These are phyloP conservation scores for Pampus argenteus DNA, from an alignment of 2,797 vertebrate genomes.

Conservation along the genomic window DNA sequence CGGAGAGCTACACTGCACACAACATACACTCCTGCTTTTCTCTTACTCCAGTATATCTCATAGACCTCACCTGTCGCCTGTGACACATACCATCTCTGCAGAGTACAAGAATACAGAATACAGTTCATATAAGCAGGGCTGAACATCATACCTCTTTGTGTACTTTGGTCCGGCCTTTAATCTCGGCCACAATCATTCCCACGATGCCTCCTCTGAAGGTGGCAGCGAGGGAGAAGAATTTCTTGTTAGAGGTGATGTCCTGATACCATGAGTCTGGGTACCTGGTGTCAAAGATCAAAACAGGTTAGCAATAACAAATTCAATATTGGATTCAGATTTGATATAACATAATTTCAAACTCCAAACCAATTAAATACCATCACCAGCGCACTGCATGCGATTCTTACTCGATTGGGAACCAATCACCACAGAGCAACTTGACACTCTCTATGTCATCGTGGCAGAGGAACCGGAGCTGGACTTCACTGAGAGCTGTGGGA, in stretches of 20 bases:
- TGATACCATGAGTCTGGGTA: slow-evolving; percentile 99
- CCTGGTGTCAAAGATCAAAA: slow-evolving; percentile 76
- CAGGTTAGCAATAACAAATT: background rate
- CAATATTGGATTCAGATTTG: background rate
- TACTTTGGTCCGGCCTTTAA: slow-evolving; percentile 98
- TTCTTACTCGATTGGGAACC: slow-evolving; percentile 99
- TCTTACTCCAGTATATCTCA: too few species aligned
- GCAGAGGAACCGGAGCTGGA: slow-evolving; percentile 97
- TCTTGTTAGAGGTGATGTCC: slow-evolving; percentile 99
- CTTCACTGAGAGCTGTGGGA: slow-evolving; percentile 94
- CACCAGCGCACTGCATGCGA: background rate
- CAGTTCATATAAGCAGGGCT: background rate
- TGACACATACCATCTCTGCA: background rate
- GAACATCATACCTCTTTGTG: slow-evolving; percentile 92
- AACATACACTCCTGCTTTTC: too few species aligned
- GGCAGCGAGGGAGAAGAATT: slow-evolving; percentile 98
- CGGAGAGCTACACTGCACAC: too few species aligned
- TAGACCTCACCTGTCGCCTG: too few species aligned
- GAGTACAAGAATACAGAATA: background rate
- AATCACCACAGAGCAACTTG: slow-evolving; percentile 97
- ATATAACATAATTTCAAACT: background rate
- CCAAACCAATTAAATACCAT: too few species aligned
- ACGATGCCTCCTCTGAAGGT: slow-evolving; percentile 95
- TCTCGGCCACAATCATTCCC: slow-evolving; percentile 99
- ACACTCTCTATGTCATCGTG: slow-evolving; percentile 99